phyloP scores from a whole-genome alignment of 2,113 vertebrate genomes.

The Patagioenas fasciata region DNA sequence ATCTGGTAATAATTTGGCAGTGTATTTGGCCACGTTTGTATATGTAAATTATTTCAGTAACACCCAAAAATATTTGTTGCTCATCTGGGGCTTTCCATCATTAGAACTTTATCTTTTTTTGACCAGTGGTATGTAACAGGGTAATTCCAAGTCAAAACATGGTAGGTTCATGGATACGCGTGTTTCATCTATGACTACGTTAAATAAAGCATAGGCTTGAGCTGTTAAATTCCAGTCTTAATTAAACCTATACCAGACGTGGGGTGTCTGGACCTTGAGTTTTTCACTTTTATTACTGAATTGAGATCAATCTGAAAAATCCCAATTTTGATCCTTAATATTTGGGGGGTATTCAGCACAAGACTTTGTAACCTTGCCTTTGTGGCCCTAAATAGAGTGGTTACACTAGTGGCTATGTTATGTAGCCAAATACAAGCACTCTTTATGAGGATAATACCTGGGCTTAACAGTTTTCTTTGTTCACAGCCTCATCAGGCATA shows the following conservation, averaged over 20 bases:
- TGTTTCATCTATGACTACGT: neutral
- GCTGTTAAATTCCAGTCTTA: neutral
- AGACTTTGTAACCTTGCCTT: neutral
- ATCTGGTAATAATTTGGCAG: neutral
- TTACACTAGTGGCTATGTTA: neutral
- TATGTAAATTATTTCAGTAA: neutral
- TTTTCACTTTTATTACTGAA: neutral
- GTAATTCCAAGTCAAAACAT: neutral
- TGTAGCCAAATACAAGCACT: neutral
- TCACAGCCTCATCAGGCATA: neutral
- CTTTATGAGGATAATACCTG: neutral
- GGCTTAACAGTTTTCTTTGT: neutral
- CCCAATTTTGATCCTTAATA: neutral
- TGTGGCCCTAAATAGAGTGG: neutral
- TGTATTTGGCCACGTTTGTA: neutral
- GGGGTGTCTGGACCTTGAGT: neutral
- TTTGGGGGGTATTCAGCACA: neutral
- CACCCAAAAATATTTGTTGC: neutral
- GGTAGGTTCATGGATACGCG: neutral
- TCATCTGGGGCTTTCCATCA: neutral
- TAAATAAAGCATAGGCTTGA: neutral
- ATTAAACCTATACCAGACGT: neutral
- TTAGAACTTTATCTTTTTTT: neutral
- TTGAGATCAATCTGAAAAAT: neutral
- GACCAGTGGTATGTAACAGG: neutral